Evolutionary conservation across 1,140 invertebrate species (phyloP).

Genomic region (Anoplolepis gracilipes): DNA sequence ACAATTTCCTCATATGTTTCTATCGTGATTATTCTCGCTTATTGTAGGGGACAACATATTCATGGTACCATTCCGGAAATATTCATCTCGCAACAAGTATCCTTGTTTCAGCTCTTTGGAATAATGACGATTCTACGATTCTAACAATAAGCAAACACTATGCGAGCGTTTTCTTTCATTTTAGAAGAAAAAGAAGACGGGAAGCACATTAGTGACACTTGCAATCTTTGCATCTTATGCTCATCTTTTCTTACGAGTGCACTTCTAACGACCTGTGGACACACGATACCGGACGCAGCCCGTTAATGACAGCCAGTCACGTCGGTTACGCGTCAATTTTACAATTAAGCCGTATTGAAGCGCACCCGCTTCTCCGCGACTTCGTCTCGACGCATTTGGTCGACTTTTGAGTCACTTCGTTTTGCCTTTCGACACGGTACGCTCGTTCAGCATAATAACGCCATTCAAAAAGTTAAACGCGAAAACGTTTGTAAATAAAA

Average conservation of each 20-base stretch:
- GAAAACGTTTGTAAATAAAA: neutral
- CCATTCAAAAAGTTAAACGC: neutral
- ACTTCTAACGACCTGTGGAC: neutral
- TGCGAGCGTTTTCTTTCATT: neutral
- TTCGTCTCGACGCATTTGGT: neutral
- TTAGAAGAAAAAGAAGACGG: no score
- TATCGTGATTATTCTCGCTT: neutral
- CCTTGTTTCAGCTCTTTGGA: neutral
- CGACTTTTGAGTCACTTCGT: constrained; percentile 10
- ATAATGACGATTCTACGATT: neutral
- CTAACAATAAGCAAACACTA: constrained; percentile 24
- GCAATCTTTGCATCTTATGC: constrained; percentile 10
- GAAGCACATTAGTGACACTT: neutral
- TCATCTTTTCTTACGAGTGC: neutral
- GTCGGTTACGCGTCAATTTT: constrained; percentile 72
- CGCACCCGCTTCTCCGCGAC: constrained; percentile 27
- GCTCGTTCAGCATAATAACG: neutral
- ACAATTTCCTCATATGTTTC: neutral
- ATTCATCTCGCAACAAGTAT: no score
- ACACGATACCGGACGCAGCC: constrained; percentile 61
- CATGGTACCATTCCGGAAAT: neutral
- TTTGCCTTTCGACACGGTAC: neutral
- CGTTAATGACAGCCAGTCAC: constrained; percentile 30
- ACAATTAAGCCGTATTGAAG: constrained; percentile 77
- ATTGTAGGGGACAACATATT: neutral